Evolutionary conservation across 1,140 invertebrate genomes (phyloP).

Genomic region (Macrobrachium rosenbergii): DNA sequence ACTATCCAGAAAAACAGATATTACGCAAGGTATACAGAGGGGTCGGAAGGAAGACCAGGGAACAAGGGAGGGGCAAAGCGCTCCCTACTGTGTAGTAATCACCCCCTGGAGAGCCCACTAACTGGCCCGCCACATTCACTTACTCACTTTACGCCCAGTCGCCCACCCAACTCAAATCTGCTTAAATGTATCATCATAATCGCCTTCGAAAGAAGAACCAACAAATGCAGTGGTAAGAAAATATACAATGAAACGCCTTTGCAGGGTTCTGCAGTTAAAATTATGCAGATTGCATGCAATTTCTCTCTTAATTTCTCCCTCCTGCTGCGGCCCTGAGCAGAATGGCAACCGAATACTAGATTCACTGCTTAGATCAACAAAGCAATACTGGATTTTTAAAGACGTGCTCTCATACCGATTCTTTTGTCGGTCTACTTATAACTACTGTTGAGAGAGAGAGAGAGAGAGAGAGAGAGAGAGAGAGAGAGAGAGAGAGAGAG

Average conservation of each 20-base stretch:
- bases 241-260: no score
- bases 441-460: slow-evolving; percentile 59
- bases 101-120: slow-evolving; percentile 52
- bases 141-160: slow-evolving; percentile 35
- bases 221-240: no score
- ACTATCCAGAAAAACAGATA: slow-evolving; percentile 4
- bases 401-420: not conserved
- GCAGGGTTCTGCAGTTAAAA: no score
- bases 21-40: not conserved
- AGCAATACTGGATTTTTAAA: no score
- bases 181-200: no score
- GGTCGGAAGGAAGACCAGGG: not conserved
- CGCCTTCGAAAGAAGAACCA: no score
- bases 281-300: no score
- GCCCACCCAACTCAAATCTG: not conserved
- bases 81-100: slow-evolving; percentile 54
- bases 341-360: no score
- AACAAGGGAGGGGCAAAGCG: slow-evolving; percentile 7
- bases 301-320: no score
- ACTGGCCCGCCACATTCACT: slow-evolving; percentile 36
- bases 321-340: no score
- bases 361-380: no score
- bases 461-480: not conserved
- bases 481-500: slow-evolving; percentile 12
- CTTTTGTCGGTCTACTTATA: no score